Evolutionary conservation across 2,888 invertebrate species (phyloP), one percentile per base, ranked within the genome.

Genomic region (Drosophila dives): DNA sequence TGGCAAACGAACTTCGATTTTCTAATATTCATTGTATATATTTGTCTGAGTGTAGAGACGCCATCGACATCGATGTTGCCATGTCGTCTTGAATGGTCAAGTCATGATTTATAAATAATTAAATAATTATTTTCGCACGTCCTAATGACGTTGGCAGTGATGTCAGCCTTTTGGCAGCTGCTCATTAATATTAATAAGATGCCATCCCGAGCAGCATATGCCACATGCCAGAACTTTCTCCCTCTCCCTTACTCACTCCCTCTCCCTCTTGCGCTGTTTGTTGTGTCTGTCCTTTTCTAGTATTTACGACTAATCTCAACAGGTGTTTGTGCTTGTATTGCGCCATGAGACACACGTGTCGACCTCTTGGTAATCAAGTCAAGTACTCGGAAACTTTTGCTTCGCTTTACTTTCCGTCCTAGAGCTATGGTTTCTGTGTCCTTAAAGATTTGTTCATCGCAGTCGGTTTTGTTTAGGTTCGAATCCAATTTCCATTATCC

Each of bases 41-140:
- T 45, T 20, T 20, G 20, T 20, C 15, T 15, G 15, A 8, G 48
- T 53, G 45, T 51, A 15, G 58, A 20, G 42, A 29, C 23, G 34
- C 33, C 45, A 26, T 10, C 58, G 54, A n/a, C 58, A 26, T 66
- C 45, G 38, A 12, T 33, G 63, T 49, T 49, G 33, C 34, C 33
- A 56, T 49, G 49, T 61, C 65, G 54, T 32, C 23, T 42, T 60
- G n/a, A 42, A 60, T 72, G 80, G 75, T 62, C 89, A 67, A 78
- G 74, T 76, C 84, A 86, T 85, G 89, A 85, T 86, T 85, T 89
- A 89, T 84, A 89, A 85, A 85, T 84, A 89, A 87, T 85, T 84
- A 89, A 89, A 87, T 85, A 89, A 87, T 89, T 89, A 84, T 85
- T 85, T 84, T 85, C 72, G 89, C 89, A 84, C 89, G 69, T 85